Base-by-base conservation (phyloP, 2,797 vertebrate genomes). In the Oreochromis grahami region DNA sequence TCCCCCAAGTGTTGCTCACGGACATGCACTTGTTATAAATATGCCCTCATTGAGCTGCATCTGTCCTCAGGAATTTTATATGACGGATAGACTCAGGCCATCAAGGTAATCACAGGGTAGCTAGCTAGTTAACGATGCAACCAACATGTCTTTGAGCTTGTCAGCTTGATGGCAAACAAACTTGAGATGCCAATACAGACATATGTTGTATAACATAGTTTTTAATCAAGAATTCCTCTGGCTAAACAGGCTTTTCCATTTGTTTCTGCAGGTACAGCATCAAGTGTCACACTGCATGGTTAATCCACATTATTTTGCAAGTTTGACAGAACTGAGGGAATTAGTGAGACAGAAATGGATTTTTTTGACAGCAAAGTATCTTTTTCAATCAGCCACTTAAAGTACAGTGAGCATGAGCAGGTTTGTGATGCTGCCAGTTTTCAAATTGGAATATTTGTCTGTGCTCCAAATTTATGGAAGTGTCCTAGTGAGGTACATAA, bases 21-120 rank as follows among this genome's bases (percentile, higher is more conserved):
- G 84, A 90, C 91, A 90, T 78, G 79, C 91, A 83, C 88, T 84
- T 87, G 84, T 77, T 87, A 84, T 90, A 92, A 93, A 92, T 91
- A 86, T 85, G 82, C 77, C 78, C 87, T 85, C 86, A 80, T 91
- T 38, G 85, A 83, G 83, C 86, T 70, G 58, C 82, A 86, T 92
- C 82, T 81, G 85, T 90, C 90, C 80, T 82, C 52, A 83, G 88
- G 85, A 91, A 81, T 89, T 74, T 48, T 51, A 81, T 84, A 76
- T 83, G 86, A 94, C 83, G 58, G 90, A 91, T 87, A 38, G 79
- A 88, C 52, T 6, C 12, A 72, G 76, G 76, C 78, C 79, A 87
- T 88, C 32, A 43, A 87, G 85, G 84, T 93, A 90, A 94, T 94
- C 88, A 88, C 70, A 82, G 81, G 80, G 58, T 84, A 88, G 86